Evolutionary conservation across 1,140 invertebrate species (phyloP), one percentile per base, ranked within the genome.

Genomic region (Dinoponera quadriceps): DNA sequence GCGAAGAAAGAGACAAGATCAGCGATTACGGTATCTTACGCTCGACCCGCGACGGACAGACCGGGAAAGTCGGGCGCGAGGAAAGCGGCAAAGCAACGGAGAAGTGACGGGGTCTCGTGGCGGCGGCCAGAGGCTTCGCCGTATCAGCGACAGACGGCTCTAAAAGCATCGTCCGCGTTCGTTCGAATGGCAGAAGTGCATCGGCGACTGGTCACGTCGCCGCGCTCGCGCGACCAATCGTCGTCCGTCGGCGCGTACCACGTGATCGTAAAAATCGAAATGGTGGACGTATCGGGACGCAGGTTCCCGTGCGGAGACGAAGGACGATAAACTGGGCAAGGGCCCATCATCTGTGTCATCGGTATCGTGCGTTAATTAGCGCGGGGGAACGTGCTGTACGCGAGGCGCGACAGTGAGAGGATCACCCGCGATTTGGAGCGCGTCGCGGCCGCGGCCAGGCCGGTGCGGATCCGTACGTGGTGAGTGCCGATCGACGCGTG

Each of bases 211-310:
- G 87, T 85, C 78, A 88, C 72, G 86, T 88, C 75, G 78, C 66
- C 63, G 59, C 25, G 20, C 0, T 29, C 25, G 38, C 25, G 22
- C 54, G 49, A 60, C 87, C 86, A 89, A 85, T 89, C 66, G 44
- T 27, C 44, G 33, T 11, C 2, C 22, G 44, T 27, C 55, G 20
- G 29, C 72, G 57, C 44, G 20, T 71, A 82, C 85, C 92, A 93
- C 91, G 92, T 93, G 92, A 93, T 78, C 86, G 85, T 66, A 90
- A 93, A 93, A 92, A 92, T 93, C 91, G 92, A 93, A 93, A 93
- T 93, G 92, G 92, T 89, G 92, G 92, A 92, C 91, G 92, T 93
- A 93, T 93, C 89, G 92, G 92, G 92, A 92, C 90, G 92, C 92
- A 93, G 91, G 91, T 92, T 92, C 91, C 89, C 90, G 91, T 89